phyloP scores from a whole-genome alignment of 2,888 invertebrate species.

The Chymomyza amoena region DNA sequence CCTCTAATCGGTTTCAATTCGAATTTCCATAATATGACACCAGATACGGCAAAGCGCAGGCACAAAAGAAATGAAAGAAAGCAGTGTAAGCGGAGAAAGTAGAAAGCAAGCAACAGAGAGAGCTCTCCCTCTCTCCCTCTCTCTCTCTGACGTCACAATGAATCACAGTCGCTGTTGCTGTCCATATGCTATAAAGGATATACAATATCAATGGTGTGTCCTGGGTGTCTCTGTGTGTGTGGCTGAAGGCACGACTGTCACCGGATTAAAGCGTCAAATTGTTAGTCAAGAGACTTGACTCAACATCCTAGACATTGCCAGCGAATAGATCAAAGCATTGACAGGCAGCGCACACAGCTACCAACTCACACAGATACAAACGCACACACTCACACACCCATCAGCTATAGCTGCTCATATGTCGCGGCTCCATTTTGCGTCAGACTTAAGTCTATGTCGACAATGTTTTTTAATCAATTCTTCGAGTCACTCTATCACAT shows the following conservation, averaged over 20 bases:
- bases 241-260: conserved; percentile 32
- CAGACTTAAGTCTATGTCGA: conserved; percentile 6
- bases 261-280: conserved; percentile 68
- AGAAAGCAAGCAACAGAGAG: conserved; percentile 3
- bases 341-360: not conserved
- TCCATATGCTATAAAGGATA: conserved; percentile 4
- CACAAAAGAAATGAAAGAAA: conserved; percentile 17
- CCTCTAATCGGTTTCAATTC: conserved; percentile 64
- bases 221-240: conserved; percentile 28
- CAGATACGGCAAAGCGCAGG: conserved; percentile 31
- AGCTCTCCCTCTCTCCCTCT: no score
- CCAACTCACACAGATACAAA: not conserved
- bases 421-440: not conserved
- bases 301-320: not conserved
- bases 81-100: not conserved
- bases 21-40: conserved; percentile 72
- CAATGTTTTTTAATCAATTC: conserved; percentile 64
- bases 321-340: conserved; percentile 6
- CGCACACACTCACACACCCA: not conserved
- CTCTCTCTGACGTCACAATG: not conserved
- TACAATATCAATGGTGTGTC: conserved; percentile 1
- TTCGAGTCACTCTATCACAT: conserved; percentile 54
- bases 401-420: not conserved
- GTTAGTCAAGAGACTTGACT: conserved; percentile 38
- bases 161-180: conserved; percentile 23